Evolutionary conservation across 2,113 vertebrate species (phyloP), one percentile per base, ranked within the genome.

Genomic region (Struthio camelus): DNA sequence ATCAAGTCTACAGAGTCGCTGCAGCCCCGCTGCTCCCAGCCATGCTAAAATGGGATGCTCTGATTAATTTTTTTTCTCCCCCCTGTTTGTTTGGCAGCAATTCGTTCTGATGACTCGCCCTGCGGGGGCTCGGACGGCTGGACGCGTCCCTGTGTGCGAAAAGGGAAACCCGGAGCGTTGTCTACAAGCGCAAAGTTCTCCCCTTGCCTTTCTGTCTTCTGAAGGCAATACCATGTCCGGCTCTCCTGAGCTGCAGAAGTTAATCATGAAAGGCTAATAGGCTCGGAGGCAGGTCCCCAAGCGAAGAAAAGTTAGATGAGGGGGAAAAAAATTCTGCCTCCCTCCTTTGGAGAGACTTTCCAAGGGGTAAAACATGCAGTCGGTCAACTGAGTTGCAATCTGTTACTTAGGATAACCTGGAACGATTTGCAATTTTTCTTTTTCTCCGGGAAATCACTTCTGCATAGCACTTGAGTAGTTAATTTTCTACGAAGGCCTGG

Each of bases 11-110:
- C 2, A 18, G 84, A 90, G 70, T 50, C 72, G 51, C 50, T 71
- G 64, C 76, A 90, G 79, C 72, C 90, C 72, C 89, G n/a, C 75
- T 92, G 89, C 89, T 96, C 76, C 78, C 95, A 94, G 95, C 46
- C 89, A 89, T 15, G 32, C 81, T 95, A 86, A 92, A 94, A 87
- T 46, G 53, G 78, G 82, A 83, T 54, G 34, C 44, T 94, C 94
- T 94, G 91, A 97, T 97, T 91, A 79, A 86, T 96, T 97, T 66
- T 40, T 65, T 53, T 14, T 11, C 9, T 67, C 53, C 12, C 25
- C 18, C 19, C 20, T 0, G 1, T 85, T 87, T 93, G 51, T 92
- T 97, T 96, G 88, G 71, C 10, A 32, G 84, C 80, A 95, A 44
- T 87, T 90, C 82, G 30, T 82, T 87, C 90, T 54, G 9, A 30